phyloP scores from a whole-genome alignment of 2,113 vertebrate species.

The Sardina pilchardus region DNA sequence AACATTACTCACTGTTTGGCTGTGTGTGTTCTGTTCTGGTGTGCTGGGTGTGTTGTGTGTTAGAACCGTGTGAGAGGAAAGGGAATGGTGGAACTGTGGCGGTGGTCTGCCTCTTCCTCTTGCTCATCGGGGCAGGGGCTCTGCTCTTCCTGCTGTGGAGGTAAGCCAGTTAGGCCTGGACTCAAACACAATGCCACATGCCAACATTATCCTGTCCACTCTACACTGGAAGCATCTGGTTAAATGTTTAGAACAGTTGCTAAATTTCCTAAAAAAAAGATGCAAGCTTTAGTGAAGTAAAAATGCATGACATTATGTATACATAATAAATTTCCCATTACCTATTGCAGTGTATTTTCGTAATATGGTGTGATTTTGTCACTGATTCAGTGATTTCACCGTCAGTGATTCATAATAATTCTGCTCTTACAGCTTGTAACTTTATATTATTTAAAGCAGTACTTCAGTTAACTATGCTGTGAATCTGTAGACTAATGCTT shows the following conservation, averaged over 20 bases:
- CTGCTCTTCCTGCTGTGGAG: conserved; percentile 67
- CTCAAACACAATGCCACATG: not conserved
- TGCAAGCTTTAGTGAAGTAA: too few species aligned
- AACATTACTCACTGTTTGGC: not conserved
- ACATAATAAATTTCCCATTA: too few species aligned
- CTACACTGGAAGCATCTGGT: not conserved
- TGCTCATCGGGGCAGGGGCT: conserved; percentile 55
- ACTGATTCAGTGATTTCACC: too few species aligned
- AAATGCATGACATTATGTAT: too few species aligned
- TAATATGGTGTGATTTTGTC: not conserved
- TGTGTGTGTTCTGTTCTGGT: conserved; percentile 29
- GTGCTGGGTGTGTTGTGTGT: conserved; percentile 41
- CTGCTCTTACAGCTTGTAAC: not conserved
- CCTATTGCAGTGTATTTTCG: not conserved
- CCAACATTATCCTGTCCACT: not conserved
- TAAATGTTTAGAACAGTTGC: too few species aligned
- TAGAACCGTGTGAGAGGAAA: conserved; percentile 62
- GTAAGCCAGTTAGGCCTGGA: conserved; percentile 46
- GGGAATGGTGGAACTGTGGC: conserved; percentile 50
- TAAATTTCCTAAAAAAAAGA: too few species aligned
- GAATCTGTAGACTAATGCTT: not conserved
- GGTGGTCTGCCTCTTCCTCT: conserved; percentile 58
- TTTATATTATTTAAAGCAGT: not conserved
- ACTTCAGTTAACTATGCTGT: not conserved
- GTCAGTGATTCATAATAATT: not conserved